Evolutionary conservation across 2,797 vertebrate genomes (phyloP).

Genomic region (Phaenicophaeus curvirostris): DNA sequence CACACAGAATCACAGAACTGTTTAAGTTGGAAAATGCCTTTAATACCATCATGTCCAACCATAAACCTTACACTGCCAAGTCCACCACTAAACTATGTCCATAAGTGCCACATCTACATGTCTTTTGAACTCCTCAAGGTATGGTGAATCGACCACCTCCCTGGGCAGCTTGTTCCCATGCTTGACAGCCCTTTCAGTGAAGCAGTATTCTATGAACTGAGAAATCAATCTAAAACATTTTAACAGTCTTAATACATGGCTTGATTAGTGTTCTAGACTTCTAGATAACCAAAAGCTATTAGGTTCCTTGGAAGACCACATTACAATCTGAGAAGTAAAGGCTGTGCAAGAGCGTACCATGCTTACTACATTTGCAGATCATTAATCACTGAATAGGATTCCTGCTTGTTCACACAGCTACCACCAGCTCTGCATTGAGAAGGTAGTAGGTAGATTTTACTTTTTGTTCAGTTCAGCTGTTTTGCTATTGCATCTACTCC

Average conservation of each 20-base stretch:
- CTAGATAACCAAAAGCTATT: neutral
- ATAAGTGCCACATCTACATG: no score
- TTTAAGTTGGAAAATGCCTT: no score
- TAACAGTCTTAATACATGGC: neutral
- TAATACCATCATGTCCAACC: no score
- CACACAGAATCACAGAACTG: no score
- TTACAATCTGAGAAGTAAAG: neutral
- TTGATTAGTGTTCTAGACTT: neutral
- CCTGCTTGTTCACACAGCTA: neutral
- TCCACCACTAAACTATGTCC: no score
- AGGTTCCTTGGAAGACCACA: neutral
- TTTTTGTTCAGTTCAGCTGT: neutral
- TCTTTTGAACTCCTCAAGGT: no score
- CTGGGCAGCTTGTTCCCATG: no score
- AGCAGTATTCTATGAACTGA: neutral
- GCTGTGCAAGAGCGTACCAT: neutral
- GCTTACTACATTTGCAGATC: neutral
- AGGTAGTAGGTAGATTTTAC: neutral
- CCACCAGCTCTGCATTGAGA: neutral
- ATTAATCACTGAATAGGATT: neutral
- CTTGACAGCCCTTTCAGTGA: no score
- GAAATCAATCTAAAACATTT: neutral
- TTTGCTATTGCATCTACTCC: neutral
- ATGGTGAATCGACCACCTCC: no score
- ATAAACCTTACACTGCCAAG: no score